Percentiles rank a stretch among this genome's conserved stretches.
These are phyloP conservation scores for Diplodus puntazzo DNA, from an alignment of 2,797 vertebrate genomes.

Conservation along the genomic window DNA sequence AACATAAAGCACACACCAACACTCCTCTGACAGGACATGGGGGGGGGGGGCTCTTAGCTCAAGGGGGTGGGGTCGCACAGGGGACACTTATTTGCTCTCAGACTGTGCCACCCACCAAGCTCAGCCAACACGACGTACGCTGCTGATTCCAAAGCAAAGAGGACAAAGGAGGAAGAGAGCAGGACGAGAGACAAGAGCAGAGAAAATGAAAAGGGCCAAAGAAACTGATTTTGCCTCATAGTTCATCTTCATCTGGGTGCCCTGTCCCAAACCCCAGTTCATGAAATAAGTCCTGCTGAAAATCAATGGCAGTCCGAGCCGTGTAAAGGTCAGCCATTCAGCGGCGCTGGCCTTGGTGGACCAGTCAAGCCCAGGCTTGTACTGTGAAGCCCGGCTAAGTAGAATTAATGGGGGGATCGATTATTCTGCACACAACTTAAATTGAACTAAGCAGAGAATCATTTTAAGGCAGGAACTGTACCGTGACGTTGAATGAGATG, in stretches of 20 bases:
- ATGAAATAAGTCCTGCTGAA: slow-evolving; percentile 90
- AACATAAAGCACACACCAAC: slow-evolving; percentile 28
- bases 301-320: slow-evolving; percentile 86
- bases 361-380: slow-evolving; percentile 83
- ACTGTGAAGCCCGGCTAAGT: slow-evolving; percentile 84
- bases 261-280: slow-evolving; percentile 86
- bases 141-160: slow-evolving; percentile 66
- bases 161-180: slow-evolving; percentile 40
- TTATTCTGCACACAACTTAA: slow-evolving; percentile 85
- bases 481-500: slow-evolving; percentile 78
- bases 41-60: slow-evolving; percentile 43
- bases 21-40: slow-evolving; percentile 46
- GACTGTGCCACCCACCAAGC: slow-evolving; percentile 55
- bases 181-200: slow-evolving; percentile 46
- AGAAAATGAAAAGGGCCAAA: slow-evolving; percentile 73
- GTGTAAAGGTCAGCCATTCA: slow-evolving; percentile 88
- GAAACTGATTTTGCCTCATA: slow-evolving; percentile 85
- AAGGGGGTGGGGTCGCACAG: slow-evolving; percentile 48
- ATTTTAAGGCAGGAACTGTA: slow-evolving; percentile 82
- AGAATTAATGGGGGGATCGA: slow-evolving; percentile 88
- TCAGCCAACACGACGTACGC: slow-evolving; percentile 35
- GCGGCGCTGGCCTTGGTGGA: slow-evolving; percentile 84
- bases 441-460: slow-evolving; percentile 86
- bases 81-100: slow-evolving; percentile 63
- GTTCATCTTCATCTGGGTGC: slow-evolving; percentile 89